Percentiles rank a stretch among this genome's conserved stretches.
phyloP scores from a whole-genome alignment of 2,888 invertebrate genomes.

The Orthonevra nobilis region DNA sequence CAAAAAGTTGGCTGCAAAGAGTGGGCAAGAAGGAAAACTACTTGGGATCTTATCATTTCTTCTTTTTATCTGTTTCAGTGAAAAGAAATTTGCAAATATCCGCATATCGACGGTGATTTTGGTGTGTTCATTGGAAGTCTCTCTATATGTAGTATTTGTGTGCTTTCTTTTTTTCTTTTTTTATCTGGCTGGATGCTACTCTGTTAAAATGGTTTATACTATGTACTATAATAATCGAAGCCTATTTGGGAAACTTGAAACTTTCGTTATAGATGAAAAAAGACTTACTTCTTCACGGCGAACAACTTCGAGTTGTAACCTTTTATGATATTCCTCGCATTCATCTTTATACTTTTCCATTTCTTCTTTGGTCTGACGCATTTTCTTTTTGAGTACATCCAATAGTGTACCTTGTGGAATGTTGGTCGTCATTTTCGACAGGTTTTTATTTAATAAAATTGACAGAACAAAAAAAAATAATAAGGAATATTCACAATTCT shows the following conservation, averaged over 20 bases:
- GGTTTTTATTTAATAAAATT: slow-evolving; percentile 49
- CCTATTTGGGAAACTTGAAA: no score
- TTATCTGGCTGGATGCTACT: not conserved
- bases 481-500: no score
- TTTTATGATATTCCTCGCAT: slow-evolving; percentile 97
- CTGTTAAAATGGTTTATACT: no score
- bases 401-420: slow-evolving; percentile 96
- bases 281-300: slow-evolving; percentile 98
- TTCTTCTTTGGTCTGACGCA: slow-evolving; percentile 99
- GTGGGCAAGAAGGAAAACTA: not conserved
- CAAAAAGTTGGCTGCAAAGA: slow-evolving; percentile 6
- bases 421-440: slow-evolving; percentile 88
- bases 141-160: no score
- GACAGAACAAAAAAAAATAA: no score
- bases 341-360: slow-evolving; percentile 99
- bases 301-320: slow-evolving; percentile 96
- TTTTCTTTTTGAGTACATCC: slow-evolving; percentile 99
- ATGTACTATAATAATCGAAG: no score
- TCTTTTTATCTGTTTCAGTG: slow-evolving; percentile 10
- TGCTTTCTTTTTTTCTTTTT: slow-evolving; percentile 23
- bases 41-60: slow-evolving; percentile 28
- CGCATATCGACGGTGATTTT: slow-evolving; percentile 24
- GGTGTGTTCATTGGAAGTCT: no score
- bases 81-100: slow-evolving; percentile 36
- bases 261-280: not conserved